Evolutionary conservation across 2,797 vertebrate species (phyloP).

Genomic region (Artibeus lituratus): DNA sequence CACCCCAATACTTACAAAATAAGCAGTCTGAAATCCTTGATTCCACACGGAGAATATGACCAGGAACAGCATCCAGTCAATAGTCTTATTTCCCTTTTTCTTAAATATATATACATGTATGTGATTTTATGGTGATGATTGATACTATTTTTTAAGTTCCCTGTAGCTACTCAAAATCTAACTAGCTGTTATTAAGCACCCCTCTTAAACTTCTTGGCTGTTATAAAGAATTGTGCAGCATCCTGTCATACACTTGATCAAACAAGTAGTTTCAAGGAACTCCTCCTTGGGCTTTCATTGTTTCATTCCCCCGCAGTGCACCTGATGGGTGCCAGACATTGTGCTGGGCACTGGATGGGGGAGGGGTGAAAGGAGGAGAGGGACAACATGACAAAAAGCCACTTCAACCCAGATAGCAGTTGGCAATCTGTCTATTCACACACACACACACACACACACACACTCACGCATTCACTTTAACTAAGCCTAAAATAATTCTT

Average conservation of each 20-base stretch:
- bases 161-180: constrained; percentile 17
- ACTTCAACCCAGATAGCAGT: background rate
- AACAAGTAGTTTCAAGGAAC: background rate
- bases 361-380: background rate
- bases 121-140: background rate
- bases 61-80: background rate
- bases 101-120: background rate
- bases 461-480: background rate
- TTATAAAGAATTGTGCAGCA: background rate
- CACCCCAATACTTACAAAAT: constrained; percentile 25
- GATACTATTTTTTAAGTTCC: background rate
- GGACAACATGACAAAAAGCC: background rate
- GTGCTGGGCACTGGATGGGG: background rate
- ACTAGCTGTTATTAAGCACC: background rate
- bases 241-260: background rate
- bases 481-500: background rate
- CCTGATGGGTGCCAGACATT: background rate
- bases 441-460: background rate
- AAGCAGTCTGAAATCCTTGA: constrained; percentile 26
- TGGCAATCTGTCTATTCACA: background rate
- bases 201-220: background rate
- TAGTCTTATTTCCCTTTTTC: background rate
- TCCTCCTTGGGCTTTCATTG: background rate
- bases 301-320: background rate
- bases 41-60: constrained; percentile 19